These are phyloP conservation scores for Carpatolechia fugitivella DNA, from an alignment of 2,888 invertebrate genomes.

Conservation along the genomic window DNA sequence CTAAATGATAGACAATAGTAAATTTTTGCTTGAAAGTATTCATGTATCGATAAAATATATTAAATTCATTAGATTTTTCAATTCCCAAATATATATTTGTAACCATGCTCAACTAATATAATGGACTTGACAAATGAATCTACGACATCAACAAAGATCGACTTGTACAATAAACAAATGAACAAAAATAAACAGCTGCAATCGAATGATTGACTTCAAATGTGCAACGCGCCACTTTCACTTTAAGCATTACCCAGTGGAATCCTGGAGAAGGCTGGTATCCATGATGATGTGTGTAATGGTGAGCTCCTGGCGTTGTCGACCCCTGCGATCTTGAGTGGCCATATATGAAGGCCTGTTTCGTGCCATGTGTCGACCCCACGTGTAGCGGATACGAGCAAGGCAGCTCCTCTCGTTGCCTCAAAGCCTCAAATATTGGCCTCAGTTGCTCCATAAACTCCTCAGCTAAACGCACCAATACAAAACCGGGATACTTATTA, in stretches of 20 bases:
- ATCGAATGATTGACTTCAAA: slow-evolving; percentile 45
- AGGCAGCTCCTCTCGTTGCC: slow-evolving; percentile 93
- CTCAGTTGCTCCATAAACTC: slow-evolving; percentile 97
- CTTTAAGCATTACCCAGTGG: slow-evolving; percentile 84
- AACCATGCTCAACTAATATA: slow-evolving; percentile 58
- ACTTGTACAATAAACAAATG: slow-evolving; percentile 47
- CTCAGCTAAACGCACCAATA: slow-evolving; percentile 86
- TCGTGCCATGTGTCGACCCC: slow-evolving; percentile 83
- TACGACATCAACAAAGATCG: slow-evolving; percentile 46
- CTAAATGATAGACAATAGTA: too few relatives aligned
- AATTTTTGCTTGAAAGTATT: too few relatives aligned
- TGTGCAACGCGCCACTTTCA: slow-evolving; percentile 54
- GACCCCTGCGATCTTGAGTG: slow-evolving; percentile 81
- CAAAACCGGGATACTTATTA: slow-evolving; percentile 71
- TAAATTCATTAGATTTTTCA: too few relatives aligned
- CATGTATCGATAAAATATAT: too few relatives aligned
- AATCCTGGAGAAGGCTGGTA: slow-evolving; percentile 86
- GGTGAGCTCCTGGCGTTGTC: slow-evolving; percentile 82
- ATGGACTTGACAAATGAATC: slow-evolving; percentile 42
- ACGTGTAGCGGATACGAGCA: slow-evolving; percentile 95
- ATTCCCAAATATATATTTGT: background rate
- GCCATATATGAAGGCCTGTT: slow-evolving; percentile 80
- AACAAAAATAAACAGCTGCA: slow-evolving; percentile 38
- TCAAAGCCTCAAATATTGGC: slow-evolving; percentile 96
- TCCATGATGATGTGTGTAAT: slow-evolving; percentile 82